These are phyloP conservation scores for Parnassius orleans DNA, from an alignment of 2,888 invertebrate species.

Conservation along the genomic window DNA sequence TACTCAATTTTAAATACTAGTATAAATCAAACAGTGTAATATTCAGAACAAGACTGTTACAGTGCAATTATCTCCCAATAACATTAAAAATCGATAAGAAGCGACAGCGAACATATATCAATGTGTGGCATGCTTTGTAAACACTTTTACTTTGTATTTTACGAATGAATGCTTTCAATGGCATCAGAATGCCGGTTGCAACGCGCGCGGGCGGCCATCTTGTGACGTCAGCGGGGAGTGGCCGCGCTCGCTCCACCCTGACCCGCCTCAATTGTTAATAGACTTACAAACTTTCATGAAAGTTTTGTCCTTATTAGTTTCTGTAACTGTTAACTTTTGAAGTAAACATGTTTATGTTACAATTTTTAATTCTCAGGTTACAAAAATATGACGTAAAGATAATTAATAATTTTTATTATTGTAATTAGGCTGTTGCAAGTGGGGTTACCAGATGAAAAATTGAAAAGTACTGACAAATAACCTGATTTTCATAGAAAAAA, in stretches of 20 bases:
- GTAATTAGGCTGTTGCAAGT: too few relatives aligned
- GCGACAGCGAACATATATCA: not conserved
- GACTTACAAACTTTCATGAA: constrained; percentile 10
- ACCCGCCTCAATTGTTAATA: constrained; percentile 38
- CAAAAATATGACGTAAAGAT: too few relatives aligned
- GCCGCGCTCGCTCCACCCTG: constrained; percentile 51
- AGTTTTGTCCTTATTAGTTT: not conserved
- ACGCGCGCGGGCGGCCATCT: constrained; percentile 65
- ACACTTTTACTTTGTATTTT: constrained; percentile 13
- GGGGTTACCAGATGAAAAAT: too few relatives aligned
- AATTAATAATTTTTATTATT: too few relatives aligned
- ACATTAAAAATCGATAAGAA: not conserved
- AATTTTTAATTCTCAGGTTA: too few relatives aligned
- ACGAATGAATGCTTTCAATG: constrained; percentile 9
- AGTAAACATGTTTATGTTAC: too few relatives aligned
- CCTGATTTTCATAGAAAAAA: too few relatives aligned
- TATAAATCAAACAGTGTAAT: too few relatives aligned
- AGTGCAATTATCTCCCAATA: not conserved
- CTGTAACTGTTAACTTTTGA: too few relatives aligned
- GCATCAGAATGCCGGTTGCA: constrained; percentile 37
- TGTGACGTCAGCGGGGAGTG: constrained; percentile 62
- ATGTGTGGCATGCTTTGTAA: constrained; percentile 33
- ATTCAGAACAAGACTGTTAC: too few relatives aligned
- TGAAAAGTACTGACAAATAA: too few relatives aligned
- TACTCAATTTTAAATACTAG: too few relatives aligned